Evolutionary conservation across 1,140 invertebrate genomes (phyloP).

Genomic region (Carcinoscorpius rotundicauda): DNA sequence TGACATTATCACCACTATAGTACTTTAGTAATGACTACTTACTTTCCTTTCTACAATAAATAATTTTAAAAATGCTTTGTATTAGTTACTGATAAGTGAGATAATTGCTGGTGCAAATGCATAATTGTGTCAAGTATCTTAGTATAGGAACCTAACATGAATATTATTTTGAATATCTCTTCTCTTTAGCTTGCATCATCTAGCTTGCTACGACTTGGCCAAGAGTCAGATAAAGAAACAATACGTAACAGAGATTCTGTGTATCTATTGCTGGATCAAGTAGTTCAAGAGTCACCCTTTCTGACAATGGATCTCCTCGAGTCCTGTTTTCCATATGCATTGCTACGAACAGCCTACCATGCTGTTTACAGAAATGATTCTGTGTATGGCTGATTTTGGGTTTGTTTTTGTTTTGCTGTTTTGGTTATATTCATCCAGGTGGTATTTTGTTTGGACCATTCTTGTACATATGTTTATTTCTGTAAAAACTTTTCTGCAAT

Average conservation of each 20-base stretch:
- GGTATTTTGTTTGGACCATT: no score
- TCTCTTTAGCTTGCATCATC: conserved; percentile 67
- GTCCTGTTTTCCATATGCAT: conserved; percentile 93
- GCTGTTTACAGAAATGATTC: conserved; percentile 57
- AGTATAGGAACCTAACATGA: no score
- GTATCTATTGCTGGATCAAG: conserved; percentile 84
- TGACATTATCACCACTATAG: neutral
- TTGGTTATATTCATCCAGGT: no score
- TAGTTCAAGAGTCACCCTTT: conserved; percentile 94
- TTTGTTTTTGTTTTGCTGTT: no score
- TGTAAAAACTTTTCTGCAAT: no score
- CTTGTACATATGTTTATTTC: no score
- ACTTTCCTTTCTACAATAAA: no score
- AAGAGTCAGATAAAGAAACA: conserved; percentile 89
- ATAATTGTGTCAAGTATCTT: neutral
- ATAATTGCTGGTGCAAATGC: no score
- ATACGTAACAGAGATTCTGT: conserved; percentile 90
- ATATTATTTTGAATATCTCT: neutral
- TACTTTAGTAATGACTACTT: neutral
- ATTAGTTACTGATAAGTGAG: no score
- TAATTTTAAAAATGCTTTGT: no score
- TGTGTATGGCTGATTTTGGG: neutral
- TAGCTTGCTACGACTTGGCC: conserved; percentile 79
- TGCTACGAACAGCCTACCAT: conserved; percentile 92
- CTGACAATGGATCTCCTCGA: conserved; percentile 95